Evolutionary conservation across 2,888 invertebrate genomes (phyloP).

Genomic region (Protophormia terraenovae): DNA sequence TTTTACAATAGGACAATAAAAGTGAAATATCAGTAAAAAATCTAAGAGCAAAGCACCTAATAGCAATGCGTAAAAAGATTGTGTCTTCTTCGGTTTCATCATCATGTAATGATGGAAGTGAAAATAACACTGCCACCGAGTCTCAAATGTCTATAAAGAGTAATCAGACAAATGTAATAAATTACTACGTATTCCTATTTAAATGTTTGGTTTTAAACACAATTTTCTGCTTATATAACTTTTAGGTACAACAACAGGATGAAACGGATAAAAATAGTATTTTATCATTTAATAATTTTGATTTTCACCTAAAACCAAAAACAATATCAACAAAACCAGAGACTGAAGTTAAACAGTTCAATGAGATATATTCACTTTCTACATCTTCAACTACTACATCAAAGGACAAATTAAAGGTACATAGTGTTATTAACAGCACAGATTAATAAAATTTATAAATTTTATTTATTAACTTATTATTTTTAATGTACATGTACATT

Average conservation of each 20-base stretch:
- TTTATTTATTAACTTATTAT: too few species aligned
- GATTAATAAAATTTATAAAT: too few species aligned
- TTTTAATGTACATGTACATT: too few species aligned
- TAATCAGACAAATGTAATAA: conserved; percentile 5
- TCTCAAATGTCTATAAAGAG: not conserved
- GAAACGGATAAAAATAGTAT: not conserved
- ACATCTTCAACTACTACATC: not conserved
- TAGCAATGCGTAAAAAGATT: conserved; percentile 49
- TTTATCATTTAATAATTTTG: not conserved
- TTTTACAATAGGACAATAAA: conserved; percentile 7
- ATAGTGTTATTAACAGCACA: too few species aligned
- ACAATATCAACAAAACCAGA: not conserved
- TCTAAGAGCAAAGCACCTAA: conserved; percentile 46
- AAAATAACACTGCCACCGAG: not conserved
- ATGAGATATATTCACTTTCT: not conserved
- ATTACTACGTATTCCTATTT: not conserved
- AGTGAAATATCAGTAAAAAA: conserved; percentile 43
- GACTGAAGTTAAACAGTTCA: not conserved
- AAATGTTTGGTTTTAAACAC: not conserved
- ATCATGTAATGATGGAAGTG: not conserved
- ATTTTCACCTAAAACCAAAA: conserved; percentile 48
- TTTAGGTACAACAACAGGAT: not conserved
- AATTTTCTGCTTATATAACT: not conserved
- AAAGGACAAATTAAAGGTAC: conserved; percentile 32
- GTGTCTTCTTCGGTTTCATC: not conserved